These are phyloP conservation scores for Sitta carolinensis DNA, from an alignment of 2,797 vertebrate species.

Conservation along the genomic window DNA sequence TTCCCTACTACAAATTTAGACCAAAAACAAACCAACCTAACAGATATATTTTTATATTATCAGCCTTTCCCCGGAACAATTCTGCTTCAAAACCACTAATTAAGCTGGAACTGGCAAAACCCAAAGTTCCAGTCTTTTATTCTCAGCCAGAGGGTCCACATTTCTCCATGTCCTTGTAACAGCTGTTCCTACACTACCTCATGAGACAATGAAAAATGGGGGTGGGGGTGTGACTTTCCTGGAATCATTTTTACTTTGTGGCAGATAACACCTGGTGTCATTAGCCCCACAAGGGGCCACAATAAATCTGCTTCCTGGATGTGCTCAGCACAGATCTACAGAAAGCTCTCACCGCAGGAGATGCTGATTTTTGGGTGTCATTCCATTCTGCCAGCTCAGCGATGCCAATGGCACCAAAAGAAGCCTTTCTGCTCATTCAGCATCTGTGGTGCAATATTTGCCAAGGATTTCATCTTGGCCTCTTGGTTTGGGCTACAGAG, in stretches of 20 bases:
- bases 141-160: neutral
- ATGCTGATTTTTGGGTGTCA: neutral
- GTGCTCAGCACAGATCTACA: neutral
- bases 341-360: neutral
- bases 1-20: neutral
- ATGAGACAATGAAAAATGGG: neutral
- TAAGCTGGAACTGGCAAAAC: neutral
- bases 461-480: neutral
- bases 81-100: neutral
- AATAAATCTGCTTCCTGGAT: neutral
- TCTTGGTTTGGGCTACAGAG: neutral
- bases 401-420: neutral
- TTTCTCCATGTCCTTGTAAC: neutral
- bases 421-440: neutral
- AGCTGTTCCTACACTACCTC: rapidly evolving
- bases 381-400: neutral
- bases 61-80: neutral
- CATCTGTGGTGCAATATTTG: neutral
- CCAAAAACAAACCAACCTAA: neutral
- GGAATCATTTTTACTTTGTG: neutral
- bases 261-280: rapidly evolving
- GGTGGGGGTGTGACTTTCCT: neutral
- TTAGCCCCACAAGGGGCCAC: neutral
- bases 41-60: neutral
- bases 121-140: neutral